A percentile compares a stretch with the other conserved stretches of the same genome.
phyloP scores from a whole-genome alignment of 2,888 invertebrate species.

The Carterocephalus palaemon region DNA sequence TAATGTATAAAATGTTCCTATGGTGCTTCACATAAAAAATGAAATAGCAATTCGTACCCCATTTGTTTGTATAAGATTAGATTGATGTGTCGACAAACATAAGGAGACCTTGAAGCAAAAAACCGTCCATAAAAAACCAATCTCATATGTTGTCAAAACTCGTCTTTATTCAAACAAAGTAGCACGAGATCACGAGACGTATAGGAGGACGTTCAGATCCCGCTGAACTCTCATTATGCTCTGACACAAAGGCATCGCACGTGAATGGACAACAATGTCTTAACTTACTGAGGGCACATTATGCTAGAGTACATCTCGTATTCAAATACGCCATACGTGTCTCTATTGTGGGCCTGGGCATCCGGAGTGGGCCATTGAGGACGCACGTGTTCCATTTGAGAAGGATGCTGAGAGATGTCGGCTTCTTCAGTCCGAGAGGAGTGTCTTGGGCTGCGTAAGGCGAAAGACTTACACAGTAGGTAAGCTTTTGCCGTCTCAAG shows the following conservation, averaged over 20 bases:
- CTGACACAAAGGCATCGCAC: constrained; percentile 14
- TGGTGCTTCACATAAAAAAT: too few species aligned
- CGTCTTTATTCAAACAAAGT: constrained; percentile 7
- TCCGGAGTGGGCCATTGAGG: constrained; percentile 67
- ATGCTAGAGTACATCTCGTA: constrained; percentile 23
- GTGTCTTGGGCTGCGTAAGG: background rate
- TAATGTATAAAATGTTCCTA: too few species aligned
- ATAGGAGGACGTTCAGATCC: background rate
- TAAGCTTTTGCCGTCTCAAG: too few species aligned
- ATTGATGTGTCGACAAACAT: too few species aligned
- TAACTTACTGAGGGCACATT: constrained; percentile 25
- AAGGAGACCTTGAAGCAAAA: too few species aligned
- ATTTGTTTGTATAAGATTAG: too few species aligned
- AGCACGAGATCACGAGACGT: constrained; percentile 4
- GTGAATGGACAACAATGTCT: constrained; percentile 24
- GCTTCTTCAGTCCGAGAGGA: constrained; percentile 1
- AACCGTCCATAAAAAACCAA: too few species aligned
- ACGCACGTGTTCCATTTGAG: constrained; percentile 65
- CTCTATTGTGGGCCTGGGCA: constrained; percentile 53
- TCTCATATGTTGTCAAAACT: background rate
- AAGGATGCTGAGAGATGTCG: constrained; percentile 46
- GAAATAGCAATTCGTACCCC: too few species aligned
- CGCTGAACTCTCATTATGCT: constrained; percentile 12
- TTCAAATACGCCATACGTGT: constrained; percentile 27
- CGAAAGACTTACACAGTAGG: too few species aligned